These are phyloP conservation scores for Octodonta nipae DNA, from an alignment of 2,888 invertebrate species.

Conservation along the genomic window DNA sequence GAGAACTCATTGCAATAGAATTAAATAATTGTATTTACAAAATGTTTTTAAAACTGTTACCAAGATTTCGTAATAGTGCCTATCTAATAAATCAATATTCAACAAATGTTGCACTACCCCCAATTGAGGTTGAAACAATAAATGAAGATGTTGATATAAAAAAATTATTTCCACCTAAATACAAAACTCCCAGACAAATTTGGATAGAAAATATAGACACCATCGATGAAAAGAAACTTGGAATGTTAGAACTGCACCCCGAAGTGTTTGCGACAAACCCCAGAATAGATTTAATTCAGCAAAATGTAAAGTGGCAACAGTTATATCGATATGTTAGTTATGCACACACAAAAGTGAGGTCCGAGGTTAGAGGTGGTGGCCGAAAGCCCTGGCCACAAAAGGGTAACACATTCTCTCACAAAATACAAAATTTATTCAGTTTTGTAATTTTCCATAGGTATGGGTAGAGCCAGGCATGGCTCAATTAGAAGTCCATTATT, in stretches of 20 bases:
- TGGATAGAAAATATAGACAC: slow-evolving; percentile 79
- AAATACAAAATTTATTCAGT: background rate
- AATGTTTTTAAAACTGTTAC: no score
- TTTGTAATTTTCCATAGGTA: slow-evolving; percentile 19
- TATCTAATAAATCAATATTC: no score
- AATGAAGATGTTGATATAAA: no score
- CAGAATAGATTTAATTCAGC: slow-evolving; percentile 72
- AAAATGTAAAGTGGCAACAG: slow-evolving; percentile 77
- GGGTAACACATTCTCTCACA: slow-evolving; percentile 37
- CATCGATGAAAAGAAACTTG: slow-evolving; percentile 62
- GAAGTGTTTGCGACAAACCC: slow-evolving; percentile 71
- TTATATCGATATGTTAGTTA: slow-evolving; percentile 71
- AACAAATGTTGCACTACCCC: no score
- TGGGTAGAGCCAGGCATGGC: slow-evolving; percentile 81
- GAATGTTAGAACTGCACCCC: slow-evolving; percentile 80
- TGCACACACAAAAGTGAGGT: slow-evolving; percentile 61
- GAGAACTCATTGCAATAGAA: no score
- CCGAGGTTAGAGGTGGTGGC: slow-evolving; percentile 81
- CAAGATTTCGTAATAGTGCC: no score
- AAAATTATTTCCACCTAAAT: slow-evolving; percentile 37
- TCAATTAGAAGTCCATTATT: slow-evolving; percentile 83
- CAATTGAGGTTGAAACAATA: no score
- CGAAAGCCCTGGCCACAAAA: slow-evolving; percentile 96
- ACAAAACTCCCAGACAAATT: slow-evolving; percentile 55
- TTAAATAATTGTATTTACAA: no score